These are phyloP conservation scores for Drosophila albomicans DNA, from an alignment of 1,140 invertebrate genomes.

Conservation along the genomic window DNA sequence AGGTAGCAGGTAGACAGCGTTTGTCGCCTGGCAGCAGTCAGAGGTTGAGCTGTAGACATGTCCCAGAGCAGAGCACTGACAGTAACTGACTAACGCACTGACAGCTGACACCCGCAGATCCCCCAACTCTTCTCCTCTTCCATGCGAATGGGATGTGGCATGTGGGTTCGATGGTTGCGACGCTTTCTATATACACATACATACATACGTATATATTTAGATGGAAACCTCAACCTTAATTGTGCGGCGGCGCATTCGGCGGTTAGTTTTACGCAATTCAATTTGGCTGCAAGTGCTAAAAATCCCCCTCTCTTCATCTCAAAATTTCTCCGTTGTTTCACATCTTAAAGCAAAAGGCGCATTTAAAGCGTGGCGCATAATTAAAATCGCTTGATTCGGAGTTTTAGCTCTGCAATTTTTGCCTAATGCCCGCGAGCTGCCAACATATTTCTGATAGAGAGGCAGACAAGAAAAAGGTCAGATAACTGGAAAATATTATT, in stretches of 20 bases:
- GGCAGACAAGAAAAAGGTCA: conserved; percentile 72
- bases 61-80: conserved; percentile 60
- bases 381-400: conserved; percentile 49
- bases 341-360: conserved; percentile 21
- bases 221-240: conserved; percentile 81
- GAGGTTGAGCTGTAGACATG: conserved; percentile 35
- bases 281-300: conserved; percentile 72
- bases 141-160: conserved; percentile 17
- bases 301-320: background rate
- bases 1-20: conserved; percentile 1
- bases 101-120: conserved; percentile 77
- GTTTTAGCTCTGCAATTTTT: conserved; percentile 21
- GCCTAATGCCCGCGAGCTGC: conserved; percentile 48
- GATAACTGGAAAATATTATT: conserved; percentile 83
- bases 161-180: background rate
- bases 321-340: background rate
- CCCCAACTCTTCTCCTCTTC: background rate
- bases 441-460: conserved; percentile 6
- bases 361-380: conserved; percentile 55
- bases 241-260: conserved; percentile 79
- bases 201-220: background rate
- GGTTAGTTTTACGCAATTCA: conserved; percentile 81
- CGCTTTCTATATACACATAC: too few species aligned
- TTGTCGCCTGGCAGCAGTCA: background rate
- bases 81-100: conserved; percentile 81